These are phyloP conservation scores for Drosophila bocqueti DNA, from an alignment of 1,140 invertebrate genomes.

Conservation along the genomic window DNA sequence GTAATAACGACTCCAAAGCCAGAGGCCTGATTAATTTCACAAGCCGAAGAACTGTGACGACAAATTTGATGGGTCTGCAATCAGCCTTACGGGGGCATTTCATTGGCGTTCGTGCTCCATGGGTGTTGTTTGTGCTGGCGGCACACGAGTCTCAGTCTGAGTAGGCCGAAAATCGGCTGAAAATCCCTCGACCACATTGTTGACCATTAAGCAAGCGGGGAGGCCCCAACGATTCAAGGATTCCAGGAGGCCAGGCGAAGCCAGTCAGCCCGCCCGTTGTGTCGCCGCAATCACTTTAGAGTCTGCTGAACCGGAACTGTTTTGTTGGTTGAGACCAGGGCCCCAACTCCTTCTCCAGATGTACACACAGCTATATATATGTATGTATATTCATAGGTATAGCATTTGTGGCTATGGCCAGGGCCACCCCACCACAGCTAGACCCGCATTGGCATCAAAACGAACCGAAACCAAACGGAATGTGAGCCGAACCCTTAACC, in stretches of 20 bases:
- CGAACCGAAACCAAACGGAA: conserved; percentile 19
- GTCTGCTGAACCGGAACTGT: conserved; percentile 73
- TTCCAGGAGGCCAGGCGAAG: conserved; percentile 1
- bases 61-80: conserved; percentile 40
- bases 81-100: conserved; percentile 14
- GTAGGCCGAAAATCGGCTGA: conserved; percentile 30
- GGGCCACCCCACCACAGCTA: background rate
- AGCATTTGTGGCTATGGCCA: background rate
- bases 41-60: conserved; percentile 28
- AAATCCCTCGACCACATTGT: conserved; percentile 32
- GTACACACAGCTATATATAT: background rate
- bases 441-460: conserved; percentile 23
- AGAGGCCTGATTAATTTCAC: conserved; percentile 27
- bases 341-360: background rate
- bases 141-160: conserved; percentile 4
- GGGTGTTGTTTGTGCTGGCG: conserved; percentile 2
- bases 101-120: background rate
- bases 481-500: conserved; percentile 22
- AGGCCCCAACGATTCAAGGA: background rate
- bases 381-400: background rate
- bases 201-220: conserved; percentile 23
- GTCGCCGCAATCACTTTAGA: conserved; percentile 68
- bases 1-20: conserved; percentile 7
- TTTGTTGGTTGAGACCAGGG: conserved; percentile 31
- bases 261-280: conserved; percentile 21